Percentiles rank a stretch among this genome's conserved stretches.
phyloP scores from a whole-genome alignment of 53 echinoderm and acorn worm genomes.

The Echinometra lucunter region DNA sequence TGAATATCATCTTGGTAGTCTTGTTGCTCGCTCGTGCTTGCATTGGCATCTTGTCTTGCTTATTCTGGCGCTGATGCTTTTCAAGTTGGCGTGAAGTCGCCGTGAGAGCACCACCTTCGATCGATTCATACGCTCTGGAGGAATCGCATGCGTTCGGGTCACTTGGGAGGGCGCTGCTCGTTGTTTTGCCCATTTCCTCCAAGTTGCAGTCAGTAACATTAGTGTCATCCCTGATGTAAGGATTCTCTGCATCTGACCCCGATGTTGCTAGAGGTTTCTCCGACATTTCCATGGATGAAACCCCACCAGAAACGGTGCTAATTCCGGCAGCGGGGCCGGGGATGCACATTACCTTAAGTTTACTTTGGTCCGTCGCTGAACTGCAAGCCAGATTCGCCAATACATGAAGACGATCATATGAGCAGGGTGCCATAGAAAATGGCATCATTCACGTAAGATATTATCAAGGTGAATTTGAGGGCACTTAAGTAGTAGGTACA shows the following conservation, averaged over 20 bases:
- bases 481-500: neutral
- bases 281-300: neutral
- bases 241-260: neutral
- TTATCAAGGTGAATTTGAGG: neutral
- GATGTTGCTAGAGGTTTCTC: neutral
- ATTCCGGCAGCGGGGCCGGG: no score
- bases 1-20: slow-evolving; percentile 10
- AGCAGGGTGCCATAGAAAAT: neutral
- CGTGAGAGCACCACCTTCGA: neutral
- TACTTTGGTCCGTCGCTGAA: neutral
- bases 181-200: neutral
- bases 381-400: neutral
- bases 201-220: neutral
- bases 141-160: neutral
- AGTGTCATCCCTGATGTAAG: neutral
- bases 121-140: no score
- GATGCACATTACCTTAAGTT: no score
- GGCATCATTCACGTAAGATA: neutral
- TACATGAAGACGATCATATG: neutral
- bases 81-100: neutral
- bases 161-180: neutral
- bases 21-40: neutral
- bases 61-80: neutral
- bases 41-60: neutral
- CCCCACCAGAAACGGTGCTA: neutral